Evolutionary conservation across 30 jellyfish, hydroid and myxozoan species (phyloP), one percentile per base, ranked within the genome.

Genomic region (Catostylus mosaicus): DNA sequence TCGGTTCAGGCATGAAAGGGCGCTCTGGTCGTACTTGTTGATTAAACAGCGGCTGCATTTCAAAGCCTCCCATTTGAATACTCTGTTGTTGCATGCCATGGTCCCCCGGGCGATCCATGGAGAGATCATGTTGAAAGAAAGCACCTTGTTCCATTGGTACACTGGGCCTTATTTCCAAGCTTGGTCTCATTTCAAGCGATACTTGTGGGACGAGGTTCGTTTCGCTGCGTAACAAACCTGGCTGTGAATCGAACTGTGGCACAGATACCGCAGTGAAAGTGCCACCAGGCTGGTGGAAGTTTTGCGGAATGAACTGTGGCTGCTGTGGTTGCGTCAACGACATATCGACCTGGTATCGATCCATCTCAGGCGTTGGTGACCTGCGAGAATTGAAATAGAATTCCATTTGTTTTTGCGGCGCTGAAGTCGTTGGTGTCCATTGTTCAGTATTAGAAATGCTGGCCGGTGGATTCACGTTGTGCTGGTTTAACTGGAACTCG

Each of bases 281-380:
- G 34, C 47, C 16, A 0, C 78, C 70, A 12, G 52, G 4, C 59
- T 56, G 88, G 50, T 77, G 88, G 35, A 77, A 57, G 22, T 7
- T 4, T 59, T 78, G 37, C 40, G 71, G 48, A 7, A 77, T 62
- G 0, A 77, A 32, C 12, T 61, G 68, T 26, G 66, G 77, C 40
- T 61, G 68, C 22, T 57, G 77, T 3, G 32, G 71, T 29, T 54
- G 68, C 7, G 16, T 24, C 18, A 61, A 18, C 45, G 43, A 34
- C 31, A 54, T 26, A 26, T 72, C 84, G 18, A 30, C 48, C 24
- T 77, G 77, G 63, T 35, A 75, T n/a, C 62, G 61, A 37, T 91
- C 96, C 91, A 91, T 47, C 59, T 91, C 98, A 0, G 96, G 98
- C 0, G 98, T 91, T 27, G 96, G 96, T 12, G 98, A 91, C 27